Percentiles rank a stretch among this genome's conserved stretches.
These are phyloP conservation scores for Gambusia affinis DNA, from an alignment of 2,113 vertebrate genomes.

Conservation along the genomic window DNA sequence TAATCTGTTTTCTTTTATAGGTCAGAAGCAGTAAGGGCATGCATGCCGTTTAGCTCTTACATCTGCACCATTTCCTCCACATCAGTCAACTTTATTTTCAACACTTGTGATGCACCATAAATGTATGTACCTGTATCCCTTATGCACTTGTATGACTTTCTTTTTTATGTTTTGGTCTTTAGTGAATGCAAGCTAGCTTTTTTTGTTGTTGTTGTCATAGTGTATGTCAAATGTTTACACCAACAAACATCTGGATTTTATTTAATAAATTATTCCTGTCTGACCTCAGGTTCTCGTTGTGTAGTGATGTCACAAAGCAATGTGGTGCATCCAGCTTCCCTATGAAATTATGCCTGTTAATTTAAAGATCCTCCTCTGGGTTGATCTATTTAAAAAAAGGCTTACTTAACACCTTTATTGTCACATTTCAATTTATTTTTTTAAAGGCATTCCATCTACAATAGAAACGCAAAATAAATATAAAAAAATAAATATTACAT, in stretches of 20 bases:
- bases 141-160: slow-evolving; percentile 43
- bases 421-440: slow-evolving; percentile 49
- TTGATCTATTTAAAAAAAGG: neutral
- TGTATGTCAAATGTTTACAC: slow-evolving; percentile 71
- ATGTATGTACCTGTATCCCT: slow-evolving; percentile 29
- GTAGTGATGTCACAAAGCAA: neutral
- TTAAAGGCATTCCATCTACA: neutral
- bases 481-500: slow-evolving; percentile 53
- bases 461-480: neutral
- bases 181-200: slow-evolving; percentile 40
- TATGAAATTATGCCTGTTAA: neutral
- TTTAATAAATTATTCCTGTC: slow-evolving; percentile 75
- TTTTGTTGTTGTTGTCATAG: slow-evolving; percentile 56
- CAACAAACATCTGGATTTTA: slow-evolving; percentile 54
- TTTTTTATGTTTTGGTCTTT: slow-evolving; percentile 36
- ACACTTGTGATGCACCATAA: slow-evolving; percentile 27
- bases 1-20: slow-evolving; percentile 18
- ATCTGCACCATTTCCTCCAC: slow-evolving; percentile 46
- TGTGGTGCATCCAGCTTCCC: neutral
- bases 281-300: slow-evolving; percentile 26
- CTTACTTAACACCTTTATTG: neutral
- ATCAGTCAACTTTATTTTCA: slow-evolving; percentile 31
- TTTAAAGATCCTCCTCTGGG: neutral
- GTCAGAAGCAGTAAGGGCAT: slow-evolving; percentile 35
- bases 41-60: slow-evolving; percentile 54